Conservation (phyloP, 2,888 invertebrate species). For the Itoplectis maculator region DNA sequence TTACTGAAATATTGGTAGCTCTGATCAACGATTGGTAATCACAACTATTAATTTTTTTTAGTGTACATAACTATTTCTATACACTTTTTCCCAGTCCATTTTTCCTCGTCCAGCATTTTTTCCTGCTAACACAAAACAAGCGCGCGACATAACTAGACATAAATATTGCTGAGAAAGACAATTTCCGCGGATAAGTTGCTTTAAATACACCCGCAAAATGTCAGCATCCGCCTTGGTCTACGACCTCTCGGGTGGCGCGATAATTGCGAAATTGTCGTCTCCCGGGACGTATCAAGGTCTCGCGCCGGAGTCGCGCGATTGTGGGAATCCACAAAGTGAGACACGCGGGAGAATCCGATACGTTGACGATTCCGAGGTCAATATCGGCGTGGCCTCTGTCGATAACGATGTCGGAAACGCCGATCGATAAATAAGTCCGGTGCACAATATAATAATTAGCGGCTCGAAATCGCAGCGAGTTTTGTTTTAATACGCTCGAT, state of each 20-base stretch:
- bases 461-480: too few relatives aligned
- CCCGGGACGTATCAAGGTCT: neutral
- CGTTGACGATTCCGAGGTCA: neutral
- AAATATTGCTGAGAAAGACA: too few relatives aligned
- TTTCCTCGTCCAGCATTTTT: too few relatives aligned
- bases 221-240: slow-evolving; percentile 13
- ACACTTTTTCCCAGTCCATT: too few relatives aligned
- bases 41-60: too few relatives aligned
- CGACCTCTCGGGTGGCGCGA: neutral
- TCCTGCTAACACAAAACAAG: too few relatives aligned
- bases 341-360: neutral
- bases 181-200: neutral
- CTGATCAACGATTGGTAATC: too few relatives aligned
- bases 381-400: neutral
- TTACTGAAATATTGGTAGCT: too few relatives aligned
- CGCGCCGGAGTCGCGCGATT: neutral
- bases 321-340: neutral
- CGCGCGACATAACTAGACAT: too few relatives aligned
- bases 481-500: neutral
- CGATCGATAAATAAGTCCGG: neutral
- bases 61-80: too few relatives aligned
- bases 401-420: slow-evolving; percentile 6
- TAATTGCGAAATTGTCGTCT: slow-evolving; percentile 8
- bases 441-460: too few relatives aligned
- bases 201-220: neutral